Evolutionary conservation across 2,113 vertebrate species (phyloP).

Genomic region (Dasypus novemcinctus): DNA sequence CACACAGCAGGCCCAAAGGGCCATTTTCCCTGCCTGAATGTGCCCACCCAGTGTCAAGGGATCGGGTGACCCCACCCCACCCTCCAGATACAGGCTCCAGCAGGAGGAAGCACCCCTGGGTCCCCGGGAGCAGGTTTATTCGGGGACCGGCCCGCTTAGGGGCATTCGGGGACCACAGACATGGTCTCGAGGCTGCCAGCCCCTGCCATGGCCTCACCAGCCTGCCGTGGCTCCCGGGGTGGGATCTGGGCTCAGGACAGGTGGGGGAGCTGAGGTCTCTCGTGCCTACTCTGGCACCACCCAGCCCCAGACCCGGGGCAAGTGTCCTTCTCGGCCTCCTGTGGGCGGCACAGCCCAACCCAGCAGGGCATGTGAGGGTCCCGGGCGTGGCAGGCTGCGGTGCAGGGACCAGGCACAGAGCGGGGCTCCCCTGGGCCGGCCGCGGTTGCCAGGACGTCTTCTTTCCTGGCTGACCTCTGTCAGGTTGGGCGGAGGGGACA

Average conservation of each 20-base stretch:
- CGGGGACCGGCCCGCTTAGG: neutral
- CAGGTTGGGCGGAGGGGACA: neutral
- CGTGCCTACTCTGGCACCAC: neutral
- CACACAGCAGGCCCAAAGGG: neutral
- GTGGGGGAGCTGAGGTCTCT: too few species aligned
- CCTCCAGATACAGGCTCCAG: neutral
- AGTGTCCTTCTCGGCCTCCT: neutral
- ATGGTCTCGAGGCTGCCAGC: too few species aligned
- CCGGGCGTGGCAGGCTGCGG: too few species aligned
- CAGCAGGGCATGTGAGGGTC: neutral
- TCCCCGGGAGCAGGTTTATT: too few species aligned
- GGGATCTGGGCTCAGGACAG: neutral
- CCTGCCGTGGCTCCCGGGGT: too few species aligned
- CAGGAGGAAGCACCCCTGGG: neutral
- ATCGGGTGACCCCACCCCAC: neutral
- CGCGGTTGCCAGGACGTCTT: rapidly evolving
- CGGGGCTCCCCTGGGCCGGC: too few species aligned
- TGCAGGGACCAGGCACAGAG: too few species aligned
- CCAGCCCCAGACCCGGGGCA: neutral
- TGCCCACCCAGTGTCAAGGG: neutral
- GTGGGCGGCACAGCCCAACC: neutral
- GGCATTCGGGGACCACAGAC: neutral
- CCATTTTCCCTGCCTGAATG: neutral
- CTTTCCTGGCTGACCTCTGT: neutral
- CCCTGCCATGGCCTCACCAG: neutral